phyloP scores from a whole-genome alignment of 2,797 vertebrate species.

The Anguilla anguilla region DNA sequence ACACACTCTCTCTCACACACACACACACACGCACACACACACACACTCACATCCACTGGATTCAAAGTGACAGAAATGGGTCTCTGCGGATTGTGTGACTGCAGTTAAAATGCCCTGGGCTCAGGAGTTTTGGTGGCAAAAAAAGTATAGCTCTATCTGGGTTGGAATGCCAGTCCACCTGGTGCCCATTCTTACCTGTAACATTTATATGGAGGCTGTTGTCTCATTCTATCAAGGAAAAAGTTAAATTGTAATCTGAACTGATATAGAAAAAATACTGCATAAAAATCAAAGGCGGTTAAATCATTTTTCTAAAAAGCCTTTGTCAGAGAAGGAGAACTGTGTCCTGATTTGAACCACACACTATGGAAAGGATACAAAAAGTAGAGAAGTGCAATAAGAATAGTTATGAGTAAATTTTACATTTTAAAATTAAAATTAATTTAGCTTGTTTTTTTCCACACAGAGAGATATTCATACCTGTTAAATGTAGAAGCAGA shows the following conservation, averaged over 20 bases:
- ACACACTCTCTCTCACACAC: background rate
- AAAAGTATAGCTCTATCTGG: background rate
- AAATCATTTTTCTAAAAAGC: background rate
- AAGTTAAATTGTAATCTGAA: background rate
- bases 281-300: background rate
- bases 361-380: background rate
- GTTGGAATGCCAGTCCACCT: background rate
- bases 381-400: background rate
- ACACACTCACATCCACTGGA: background rate
- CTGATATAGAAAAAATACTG: background rate
- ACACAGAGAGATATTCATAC: background rate
- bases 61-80: slow-evolving; percentile 10
- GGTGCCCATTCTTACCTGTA: background rate
- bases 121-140: background rate
- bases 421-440: background rate
- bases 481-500: background rate
- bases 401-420: background rate
- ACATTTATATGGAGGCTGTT: background rate
- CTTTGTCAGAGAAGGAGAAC: background rate
- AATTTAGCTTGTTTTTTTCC: background rate
- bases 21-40: background rate
- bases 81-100: background rate
- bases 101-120: background rate
- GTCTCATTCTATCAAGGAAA: background rate
- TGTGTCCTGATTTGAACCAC: background rate